Base-by-base conservation (phyloP, 2,888 invertebrate species). In the Nomada ruficornis region DNA sequence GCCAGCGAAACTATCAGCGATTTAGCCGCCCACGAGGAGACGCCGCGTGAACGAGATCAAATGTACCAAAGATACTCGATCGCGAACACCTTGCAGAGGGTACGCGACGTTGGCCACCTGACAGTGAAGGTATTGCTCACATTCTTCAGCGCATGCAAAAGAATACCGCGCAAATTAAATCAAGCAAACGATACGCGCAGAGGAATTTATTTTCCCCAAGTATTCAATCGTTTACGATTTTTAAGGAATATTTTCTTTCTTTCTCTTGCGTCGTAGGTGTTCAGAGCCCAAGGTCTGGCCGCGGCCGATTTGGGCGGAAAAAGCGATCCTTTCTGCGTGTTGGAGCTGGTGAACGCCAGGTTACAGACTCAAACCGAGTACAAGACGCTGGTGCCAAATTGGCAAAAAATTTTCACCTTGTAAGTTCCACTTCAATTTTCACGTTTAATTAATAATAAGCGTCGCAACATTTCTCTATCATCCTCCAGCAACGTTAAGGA, bases 361-460 rank as follows among this genome's bases (percentile, higher is more conserved):
- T 95, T 99, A 52, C 99, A 99, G 94, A 99, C 99, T 0, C 99
- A 99, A 94, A 99, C 99, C 0, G 99, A 99, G 94, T 99, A 99
- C 94, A 99, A 99, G 94, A 99, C 99, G 0, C 94, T 99, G 29
- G 95, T 97, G 72, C 99, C 99, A 0, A 98, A 97, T 86, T 99
- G 99, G 99, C 98, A 99, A 95, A 99, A 99, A 94, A 98, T 99
- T 88, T 99, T 99, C 93, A 98, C 98, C 62, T 99, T 99, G 98
- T 98, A 94, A 96, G 97, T 76, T 20, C 13, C n/a, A 3, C 57
- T 0, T 2, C 1, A 13, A 3, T 9, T 57, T 15, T 23, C 26
- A 0, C 23, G 0, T 3, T 1, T 9, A 1, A 13, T 4, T 15
- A 18, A 5, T 55, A 47, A 44, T 1, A 10, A n/a, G 2, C 20